Evolutionary conservation across 2,113 vertebrate genomes (phyloP).

Genomic region (Clupea harengus): DNA sequence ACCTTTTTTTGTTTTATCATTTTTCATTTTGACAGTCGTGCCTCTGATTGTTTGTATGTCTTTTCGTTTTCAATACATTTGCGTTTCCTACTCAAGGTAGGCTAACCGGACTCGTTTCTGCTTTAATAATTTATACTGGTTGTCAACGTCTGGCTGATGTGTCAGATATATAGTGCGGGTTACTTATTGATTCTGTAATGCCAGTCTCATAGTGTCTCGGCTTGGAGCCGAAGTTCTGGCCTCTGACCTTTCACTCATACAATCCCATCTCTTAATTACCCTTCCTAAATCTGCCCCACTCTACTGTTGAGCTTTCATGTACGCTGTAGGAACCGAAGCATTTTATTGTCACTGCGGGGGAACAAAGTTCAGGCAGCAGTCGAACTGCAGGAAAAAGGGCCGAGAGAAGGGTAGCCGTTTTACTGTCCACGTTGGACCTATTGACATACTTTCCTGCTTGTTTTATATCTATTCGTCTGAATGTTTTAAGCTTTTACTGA

Average conservation of each 20-base stretch:
- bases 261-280: conserved; percentile 66
- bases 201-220: not conserved
- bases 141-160: not conserved
- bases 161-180: not conserved
- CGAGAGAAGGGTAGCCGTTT: conserved; percentile 26
- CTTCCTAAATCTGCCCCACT: conserved; percentile 72
- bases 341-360: conserved; percentile 77
- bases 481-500: not conserved
- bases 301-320: conserved; percentile 64
- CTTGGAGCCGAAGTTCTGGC: conserved; percentile 42
- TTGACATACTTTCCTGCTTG: conserved; percentile 31
- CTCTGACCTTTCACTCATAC: conserved; percentile 66
- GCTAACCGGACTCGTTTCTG: not conserved
- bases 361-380: conserved; percentile 72
- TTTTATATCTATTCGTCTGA: conserved; percentile 40
- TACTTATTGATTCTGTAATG: not conserved
- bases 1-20: not conserved
- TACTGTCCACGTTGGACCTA: conserved; percentile 21
- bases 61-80: too few species aligned
- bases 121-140: not conserved
- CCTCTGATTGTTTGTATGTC: not conserved
- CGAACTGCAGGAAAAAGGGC: conserved; percentile 59
- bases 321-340: conserved; percentile 64
- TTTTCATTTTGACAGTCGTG: too few species aligned
- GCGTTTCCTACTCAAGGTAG: too few species aligned